Evolutionary conservation across 1,140 invertebrate genomes (phyloP).

Genomic region (Hylaeus anthracinus): DNA sequence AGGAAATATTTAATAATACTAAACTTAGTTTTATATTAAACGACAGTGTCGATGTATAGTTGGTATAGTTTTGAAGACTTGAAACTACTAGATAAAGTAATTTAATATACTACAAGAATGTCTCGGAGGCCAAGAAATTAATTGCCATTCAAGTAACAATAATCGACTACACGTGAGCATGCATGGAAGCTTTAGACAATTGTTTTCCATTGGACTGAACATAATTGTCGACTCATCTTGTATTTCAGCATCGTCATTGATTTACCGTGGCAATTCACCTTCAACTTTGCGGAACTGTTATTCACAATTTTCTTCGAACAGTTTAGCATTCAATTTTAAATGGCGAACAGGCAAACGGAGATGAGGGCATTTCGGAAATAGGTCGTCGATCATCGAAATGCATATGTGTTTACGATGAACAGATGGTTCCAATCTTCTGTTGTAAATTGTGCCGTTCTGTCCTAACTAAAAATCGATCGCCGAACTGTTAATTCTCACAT

Average conservation of each 20-base stretch:
- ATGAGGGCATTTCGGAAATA: constrained; percentile 19
- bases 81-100: no score
- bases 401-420: neutral
- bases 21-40: no score
- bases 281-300: neutral
- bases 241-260: neutral
- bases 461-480: neutral
- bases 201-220: neutral
- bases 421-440: neutral
- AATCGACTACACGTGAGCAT: no score
- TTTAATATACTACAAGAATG: no score
- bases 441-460: no score
- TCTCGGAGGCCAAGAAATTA: no score
- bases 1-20: no score
- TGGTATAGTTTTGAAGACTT: no score
- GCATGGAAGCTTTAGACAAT: neutral
- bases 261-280: neutral
- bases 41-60: no score
- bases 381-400: constrained; percentile 16
- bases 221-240: neutral
- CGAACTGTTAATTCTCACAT: neutral
- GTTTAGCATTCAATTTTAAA: neutral
- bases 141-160: no score
- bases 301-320: constrained; percentile 2
- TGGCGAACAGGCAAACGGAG: neutral